A percentile compares a stretch with the other conserved stretches of the same genome.
Evolutionary conservation across 2,888 invertebrate genomes (phyloP).

Genomic region (Heteromyza rotundicornis): DNA sequence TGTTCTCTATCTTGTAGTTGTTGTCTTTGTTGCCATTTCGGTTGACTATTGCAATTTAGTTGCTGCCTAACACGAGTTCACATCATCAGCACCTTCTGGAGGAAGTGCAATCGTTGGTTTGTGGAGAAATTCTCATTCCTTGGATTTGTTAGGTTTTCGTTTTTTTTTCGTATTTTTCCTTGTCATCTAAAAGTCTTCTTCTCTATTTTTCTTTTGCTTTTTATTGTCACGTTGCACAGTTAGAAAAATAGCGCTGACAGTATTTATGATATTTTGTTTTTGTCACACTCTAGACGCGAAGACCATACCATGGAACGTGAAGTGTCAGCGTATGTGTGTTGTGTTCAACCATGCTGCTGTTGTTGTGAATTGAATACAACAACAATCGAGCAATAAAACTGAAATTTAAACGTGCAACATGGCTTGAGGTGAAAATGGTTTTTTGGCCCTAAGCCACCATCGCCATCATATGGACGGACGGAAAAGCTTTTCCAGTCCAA

Average conservation of each 20-base stretch:
- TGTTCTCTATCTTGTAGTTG: background rate
- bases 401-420: background rate
- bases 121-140: background rate
- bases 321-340: background rate
- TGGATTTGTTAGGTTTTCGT: background rate
- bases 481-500: no score
- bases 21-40: background rate
- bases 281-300: background rate
- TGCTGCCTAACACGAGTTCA: no score
- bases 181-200: background rate
- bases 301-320: background rate
- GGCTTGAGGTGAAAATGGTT: no score
- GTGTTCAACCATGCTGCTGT: background rate
- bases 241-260: background rate
- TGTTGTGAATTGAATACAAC: no score
- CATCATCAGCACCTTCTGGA: background rate
- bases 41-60: background rate
- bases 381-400: background rate
- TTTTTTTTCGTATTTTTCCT: background rate
- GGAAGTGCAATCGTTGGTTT: background rate
- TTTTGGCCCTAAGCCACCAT: no score
- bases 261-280: background rate
- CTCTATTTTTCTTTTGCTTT: no score
- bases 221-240: slow-evolving; percentile 1
- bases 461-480: no score